A percentile compares a stretch with the other conserved stretches of the same genome.
These are phyloP conservation scores for Callaeas wilsoni DNA, from an alignment of 2,113 vertebrate species.

Conservation along the genomic window DNA sequence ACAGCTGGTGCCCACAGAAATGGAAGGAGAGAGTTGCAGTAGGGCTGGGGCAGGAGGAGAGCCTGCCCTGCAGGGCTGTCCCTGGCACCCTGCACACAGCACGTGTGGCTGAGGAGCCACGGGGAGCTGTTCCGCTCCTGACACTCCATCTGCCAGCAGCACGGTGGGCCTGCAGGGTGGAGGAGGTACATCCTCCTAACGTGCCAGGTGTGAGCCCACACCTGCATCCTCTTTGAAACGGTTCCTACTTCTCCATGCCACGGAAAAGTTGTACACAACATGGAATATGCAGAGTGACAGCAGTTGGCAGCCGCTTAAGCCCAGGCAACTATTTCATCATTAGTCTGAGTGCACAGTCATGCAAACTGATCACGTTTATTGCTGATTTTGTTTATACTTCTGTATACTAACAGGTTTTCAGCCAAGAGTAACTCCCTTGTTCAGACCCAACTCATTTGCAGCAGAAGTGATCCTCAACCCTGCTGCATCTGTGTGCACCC, in stretches of 20 bases:
- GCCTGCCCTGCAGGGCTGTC: neutral
- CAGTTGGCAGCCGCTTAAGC: constrained; percentile 23
- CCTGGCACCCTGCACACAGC: neutral
- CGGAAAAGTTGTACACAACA: neutral
- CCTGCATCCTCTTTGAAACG: neutral
- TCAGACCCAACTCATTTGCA: constrained; percentile 50
- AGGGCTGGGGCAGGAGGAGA: neutral
- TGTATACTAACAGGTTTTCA: constrained; percentile 9
- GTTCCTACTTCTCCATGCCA: neutral
- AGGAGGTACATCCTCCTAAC: neutral
- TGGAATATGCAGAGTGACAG: constrained; percentile 13
- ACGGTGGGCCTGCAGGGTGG: neutral
- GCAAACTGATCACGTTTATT: constrained; percentile 44
- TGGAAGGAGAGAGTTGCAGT: neutral
- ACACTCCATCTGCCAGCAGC: neutral
- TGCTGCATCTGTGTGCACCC: constrained; percentile 46
- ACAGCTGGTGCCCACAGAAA: neutral
- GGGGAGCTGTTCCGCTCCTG: neutral
- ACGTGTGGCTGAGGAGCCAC: accelerated
- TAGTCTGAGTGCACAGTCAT: constrained; percentile 39
- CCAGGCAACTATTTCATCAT: constrained; percentile 30
- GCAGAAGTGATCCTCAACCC: constrained; percentile 56
- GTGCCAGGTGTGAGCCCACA: constrained; percentile 14
- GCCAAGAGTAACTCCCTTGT: constrained; percentile 57
- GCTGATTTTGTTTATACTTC: constrained; percentile 63